Percentiles rank a stretch among this genome's conserved stretches.
Conservation (phyloP, 2,797 vertebrate genomes). For the Ficedula albicollis region DNA sequence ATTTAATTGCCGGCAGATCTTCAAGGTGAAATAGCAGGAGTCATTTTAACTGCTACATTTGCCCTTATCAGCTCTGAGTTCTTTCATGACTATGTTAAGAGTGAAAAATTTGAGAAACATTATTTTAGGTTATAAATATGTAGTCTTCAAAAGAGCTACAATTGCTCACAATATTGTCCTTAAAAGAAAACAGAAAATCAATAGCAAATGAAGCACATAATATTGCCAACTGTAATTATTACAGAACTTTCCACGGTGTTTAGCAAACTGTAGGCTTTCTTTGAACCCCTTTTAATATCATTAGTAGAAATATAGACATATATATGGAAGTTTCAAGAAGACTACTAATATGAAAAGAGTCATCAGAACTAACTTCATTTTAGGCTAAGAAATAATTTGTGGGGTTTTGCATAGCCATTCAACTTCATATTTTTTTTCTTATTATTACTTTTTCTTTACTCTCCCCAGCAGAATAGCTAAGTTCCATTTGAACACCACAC, state of each 20-base stretch:
- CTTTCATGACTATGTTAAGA: not conserved
- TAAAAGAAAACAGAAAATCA: not conserved
- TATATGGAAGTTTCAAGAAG: not conserved
- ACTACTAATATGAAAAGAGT: not conserved
- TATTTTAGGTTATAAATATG: not conserved
- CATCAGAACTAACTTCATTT: not conserved
- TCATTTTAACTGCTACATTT: not conserved
- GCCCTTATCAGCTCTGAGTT: not conserved
- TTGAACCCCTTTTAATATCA: not conserved
- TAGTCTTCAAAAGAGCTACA: not conserved
- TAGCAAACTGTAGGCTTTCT: not conserved
- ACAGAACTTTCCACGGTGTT: not conserved
- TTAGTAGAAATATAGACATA: not conserved
- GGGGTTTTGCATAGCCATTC: not conserved
- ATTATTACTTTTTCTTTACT: not conserved
- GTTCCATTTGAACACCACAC: not conserved
- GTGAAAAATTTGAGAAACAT: not conserved
- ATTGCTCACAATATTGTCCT: not conserved
- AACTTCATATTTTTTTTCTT: not conserved
- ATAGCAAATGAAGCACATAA: not conserved
- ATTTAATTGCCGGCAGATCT: not conserved
- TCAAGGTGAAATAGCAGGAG: not conserved
- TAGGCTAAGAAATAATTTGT: not conserved
- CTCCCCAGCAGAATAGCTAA: not conserved
- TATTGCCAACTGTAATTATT: not conserved